These are phyloP conservation scores for Linnaemya tessellans DNA, from an alignment of 2,888 invertebrate species.

Conservation along the genomic window DNA sequence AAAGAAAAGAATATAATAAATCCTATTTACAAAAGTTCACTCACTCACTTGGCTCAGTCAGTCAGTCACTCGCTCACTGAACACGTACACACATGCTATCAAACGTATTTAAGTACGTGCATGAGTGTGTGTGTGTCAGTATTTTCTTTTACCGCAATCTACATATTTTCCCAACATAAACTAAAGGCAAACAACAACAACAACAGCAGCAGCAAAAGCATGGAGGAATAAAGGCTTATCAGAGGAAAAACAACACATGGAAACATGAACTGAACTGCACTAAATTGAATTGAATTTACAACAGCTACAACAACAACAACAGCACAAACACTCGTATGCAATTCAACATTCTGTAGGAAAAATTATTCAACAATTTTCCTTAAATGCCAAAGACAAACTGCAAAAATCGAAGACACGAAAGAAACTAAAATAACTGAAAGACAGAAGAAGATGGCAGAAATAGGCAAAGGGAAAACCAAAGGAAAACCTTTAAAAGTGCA, in stretches of 20 bases:
- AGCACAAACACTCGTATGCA: conserved; percentile 17
- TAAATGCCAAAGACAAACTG: conserved; percentile 59
- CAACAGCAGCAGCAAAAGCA: conserved; percentile 15
- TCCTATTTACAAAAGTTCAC: conserved; percentile 68
- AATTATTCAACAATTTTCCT: conserved; percentile 62
- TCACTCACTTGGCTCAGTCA: conserved; percentile 51
- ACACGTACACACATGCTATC: neutral
- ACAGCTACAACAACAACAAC: conserved; percentile 22
- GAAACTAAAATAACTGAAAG: conserved; percentile 12
- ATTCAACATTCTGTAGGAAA: conserved; percentile 50
- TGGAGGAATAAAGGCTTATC: conserved; percentile 53
- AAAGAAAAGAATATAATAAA: conserved; percentile 46
- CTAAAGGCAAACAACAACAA: conserved; percentile 24
- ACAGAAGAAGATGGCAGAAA: conserved; percentile 3
- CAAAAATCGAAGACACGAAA: conserved; percentile 24
- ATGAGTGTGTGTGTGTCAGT: neutral
- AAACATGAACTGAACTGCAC: conserved; percentile 59
- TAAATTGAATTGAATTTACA: conserved; percentile 38
- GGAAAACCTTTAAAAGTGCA: conserved; percentile 62
- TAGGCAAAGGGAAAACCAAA: conserved; percentile 58
- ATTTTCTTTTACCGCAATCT: conserved; percentile 62
- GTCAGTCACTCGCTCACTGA: conserved; percentile 28
- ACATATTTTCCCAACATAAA: conserved; percentile 69
- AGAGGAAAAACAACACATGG: conserved; percentile 57
- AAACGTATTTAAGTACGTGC: no score